Base-by-base conservation (phyloP, 2,113 vertebrate genomes). In the Rhombomys opimus region DNA sequence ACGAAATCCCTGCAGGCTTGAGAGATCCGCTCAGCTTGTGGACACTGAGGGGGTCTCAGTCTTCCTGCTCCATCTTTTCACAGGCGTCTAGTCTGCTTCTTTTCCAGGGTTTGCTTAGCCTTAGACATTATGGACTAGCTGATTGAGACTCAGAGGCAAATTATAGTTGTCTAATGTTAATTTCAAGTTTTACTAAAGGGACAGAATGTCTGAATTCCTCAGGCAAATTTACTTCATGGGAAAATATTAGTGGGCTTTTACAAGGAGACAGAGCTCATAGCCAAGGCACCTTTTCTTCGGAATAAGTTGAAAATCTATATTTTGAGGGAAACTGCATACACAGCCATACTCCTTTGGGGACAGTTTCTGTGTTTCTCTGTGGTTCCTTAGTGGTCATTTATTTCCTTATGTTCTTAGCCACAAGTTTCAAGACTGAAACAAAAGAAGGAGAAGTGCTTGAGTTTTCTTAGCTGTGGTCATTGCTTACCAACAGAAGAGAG, bases 151-250 rank as follows among this genome's bases (percentile, higher is more conserved):
- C 63, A 73, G 38, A 61, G 72, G 50, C 67, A 73, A 63, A 77
- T 85, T 82, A 57, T 88, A 92, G 13, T 93, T 76, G 54, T 89
- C 27, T 82, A 52, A 90, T 87, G 75, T 76, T 84, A 92, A 93
- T 90, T 96, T 92, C 76, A 57, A 30, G 14, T 87, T 95, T 95
- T 90, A 80, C 27, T 80, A 67, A 86, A 23, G 35, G 46, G 92
- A 57, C 17, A 94, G 67, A 82, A 65, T 80, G 18, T 63, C 70
- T 95, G 30, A 70, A 14, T 92, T 22, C 68, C 72, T 97, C 50
- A 11, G 67, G 92, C 61, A 92, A 88, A 52, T 4, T 77, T 77
- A 86, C 2, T 77, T 93, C 65, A 80, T 78, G 52, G 96, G 68
- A 65, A 87, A 87, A 89, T 70, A 52, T 68, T 63, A 94, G 67